Evolutionary conservation across 2,113 vertebrate genomes (phyloP).

Genomic region (Neogale vison): DNA sequence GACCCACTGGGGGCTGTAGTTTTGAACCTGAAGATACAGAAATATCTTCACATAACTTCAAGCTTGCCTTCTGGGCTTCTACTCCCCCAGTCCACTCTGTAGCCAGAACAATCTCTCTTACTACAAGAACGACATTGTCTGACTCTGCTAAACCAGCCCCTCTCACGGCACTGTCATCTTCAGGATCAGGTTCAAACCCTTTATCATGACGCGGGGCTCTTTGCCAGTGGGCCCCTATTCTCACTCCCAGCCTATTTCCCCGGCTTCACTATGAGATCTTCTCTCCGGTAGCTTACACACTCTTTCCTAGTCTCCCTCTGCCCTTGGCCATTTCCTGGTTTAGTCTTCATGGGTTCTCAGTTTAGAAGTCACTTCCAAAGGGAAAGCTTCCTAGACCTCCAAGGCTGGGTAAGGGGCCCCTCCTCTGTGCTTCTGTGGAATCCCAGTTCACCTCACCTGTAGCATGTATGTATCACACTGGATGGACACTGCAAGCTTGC

Average conservation of each 20-base stretch:
- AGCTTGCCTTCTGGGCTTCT: not conserved
- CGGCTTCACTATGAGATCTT: not conserved
- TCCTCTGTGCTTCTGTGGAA: too few species aligned
- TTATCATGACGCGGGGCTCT: not conserved
- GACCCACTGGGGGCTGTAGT: not conserved
- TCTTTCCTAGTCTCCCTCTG: fast-evolving
- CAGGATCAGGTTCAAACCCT: not conserved
- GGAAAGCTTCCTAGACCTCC: not conserved
- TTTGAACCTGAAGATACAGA: conserved; percentile 7
- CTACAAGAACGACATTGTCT: too few species aligned
- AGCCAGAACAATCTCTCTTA: not conserved
- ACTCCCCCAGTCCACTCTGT: too few species aligned
- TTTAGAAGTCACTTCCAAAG: not conserved
- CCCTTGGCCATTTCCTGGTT: not conserved
- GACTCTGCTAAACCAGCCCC: not conserved
- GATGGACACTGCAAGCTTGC: not conserved
- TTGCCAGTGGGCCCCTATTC: not conserved
- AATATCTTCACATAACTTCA: not conserved
- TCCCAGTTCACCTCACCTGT: too few species aligned
- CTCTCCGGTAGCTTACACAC: fast-evolving
- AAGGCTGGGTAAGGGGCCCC: not conserved
- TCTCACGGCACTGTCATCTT: too few species aligned
- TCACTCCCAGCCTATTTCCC: not conserved
- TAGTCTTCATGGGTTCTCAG: not conserved
- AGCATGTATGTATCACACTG: not conserved